A percentile compares a stretch with the other conserved stretches of the same genome.
These are phyloP conservation scores for Chiloscyllium plagiosum DNA, from an alignment of 2,113 vertebrate genomes.

Conservation along the genomic window DNA sequence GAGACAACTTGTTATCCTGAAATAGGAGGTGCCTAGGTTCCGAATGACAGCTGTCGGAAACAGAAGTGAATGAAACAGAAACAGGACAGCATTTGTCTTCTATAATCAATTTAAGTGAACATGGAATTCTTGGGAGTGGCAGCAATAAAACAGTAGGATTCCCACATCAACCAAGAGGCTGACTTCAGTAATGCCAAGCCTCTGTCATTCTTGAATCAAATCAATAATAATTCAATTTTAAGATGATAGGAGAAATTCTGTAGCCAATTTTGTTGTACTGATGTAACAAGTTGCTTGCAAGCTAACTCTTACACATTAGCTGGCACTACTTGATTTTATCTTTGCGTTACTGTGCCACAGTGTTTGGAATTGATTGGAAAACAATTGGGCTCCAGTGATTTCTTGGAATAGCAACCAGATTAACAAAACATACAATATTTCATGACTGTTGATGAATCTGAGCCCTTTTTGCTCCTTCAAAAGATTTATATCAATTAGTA, in stretches of 20 bases:
- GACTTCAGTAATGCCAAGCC: background rate
- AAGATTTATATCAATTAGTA: background rate
- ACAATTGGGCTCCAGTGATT: background rate
- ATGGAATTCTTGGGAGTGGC: conserved; percentile 3
- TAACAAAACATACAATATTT: background rate
- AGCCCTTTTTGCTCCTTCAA: background rate
- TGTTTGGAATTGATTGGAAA: background rate
- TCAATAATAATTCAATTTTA: background rate
- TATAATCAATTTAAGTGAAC: background rate
- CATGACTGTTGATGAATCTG: background rate
- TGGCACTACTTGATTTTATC: background rate
- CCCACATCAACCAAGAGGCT: background rate
- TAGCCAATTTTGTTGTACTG: background rate
- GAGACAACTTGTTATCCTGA: background rate
- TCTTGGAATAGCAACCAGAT: background rate
- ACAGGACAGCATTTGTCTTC: background rate
- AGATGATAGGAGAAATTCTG: background rate
- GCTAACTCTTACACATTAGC: background rate
- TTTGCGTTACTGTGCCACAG: background rate
- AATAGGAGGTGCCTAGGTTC: background rate
- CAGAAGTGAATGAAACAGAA: background rate
- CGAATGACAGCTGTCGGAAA: background rate
- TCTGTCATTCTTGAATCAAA: background rate
- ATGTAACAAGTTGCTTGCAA: background rate
- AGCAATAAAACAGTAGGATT: background rate